Evolutionary conservation across 2,888 invertebrate genomes (phyloP), one percentile per base, ranked within the genome.

Genomic region (Thymelicus lineola): DNA sequence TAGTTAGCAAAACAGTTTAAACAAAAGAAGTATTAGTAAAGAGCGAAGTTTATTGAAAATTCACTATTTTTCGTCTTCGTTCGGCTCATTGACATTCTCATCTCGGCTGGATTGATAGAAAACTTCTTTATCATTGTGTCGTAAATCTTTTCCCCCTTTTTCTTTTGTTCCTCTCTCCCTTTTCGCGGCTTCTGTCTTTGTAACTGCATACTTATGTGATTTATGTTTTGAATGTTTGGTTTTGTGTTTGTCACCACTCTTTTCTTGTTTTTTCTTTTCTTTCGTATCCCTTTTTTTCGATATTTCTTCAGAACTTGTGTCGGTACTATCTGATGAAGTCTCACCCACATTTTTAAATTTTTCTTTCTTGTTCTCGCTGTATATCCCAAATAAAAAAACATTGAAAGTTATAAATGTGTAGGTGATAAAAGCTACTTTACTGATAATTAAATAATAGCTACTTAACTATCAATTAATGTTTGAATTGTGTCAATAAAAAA

Each of bases 101-200:
- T 92, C 91, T 38, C 81, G 79, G 75, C 90, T 92, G n/a, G 92
- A 92, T 71, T 90, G 89, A 46, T 91, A 91, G 57, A 87, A 84
- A 0, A 82, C 80, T 5, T 84, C 60, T 73, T 78, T 63, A 12
- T 74, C 71, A 15, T 68, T 61, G 60, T 57, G 10, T 50, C 59
- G 53, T 50, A 50, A 10, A 12, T 46, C 46, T 50, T 48, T 66
- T 14, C 57, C 15, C 63, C 7, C 46, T 5, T 62, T 50, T 62
- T 70, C 59, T 55, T 59, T 20, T 28, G 64, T 35, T 67, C 60
- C 61, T 45, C 66, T 62, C 7, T 38, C n/a, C 61, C 42, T 58
- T 20, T 66, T 61, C 35, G 50, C 38, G 15, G 14, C 45, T 42
- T 70, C 69, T 53, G 45, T 38, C 45, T 70, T 70, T 10, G 20